Percentiles rank a stretch among this genome's conserved stretches.
Evolutionary conservation across 2,113 vertebrate species (phyloP).

Genomic region (Trogon melanurus): DNA sequence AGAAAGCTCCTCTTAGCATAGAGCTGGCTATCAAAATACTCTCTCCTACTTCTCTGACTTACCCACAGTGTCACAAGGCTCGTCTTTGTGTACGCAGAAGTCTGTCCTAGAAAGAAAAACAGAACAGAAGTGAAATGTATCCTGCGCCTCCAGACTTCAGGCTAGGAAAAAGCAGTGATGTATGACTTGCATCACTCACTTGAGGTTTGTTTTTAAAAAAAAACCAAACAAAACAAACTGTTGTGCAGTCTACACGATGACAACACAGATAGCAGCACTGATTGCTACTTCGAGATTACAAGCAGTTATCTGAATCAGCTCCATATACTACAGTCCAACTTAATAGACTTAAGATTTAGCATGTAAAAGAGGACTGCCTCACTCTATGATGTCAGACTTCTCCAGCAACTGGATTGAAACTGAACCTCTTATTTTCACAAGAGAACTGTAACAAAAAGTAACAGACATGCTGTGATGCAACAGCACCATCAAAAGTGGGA

Average conservation of each 20-base stretch:
- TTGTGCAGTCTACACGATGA: not conserved
- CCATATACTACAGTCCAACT: not conserved
- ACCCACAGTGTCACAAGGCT: constrained; percentile 98
- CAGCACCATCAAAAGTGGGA: not conserved
- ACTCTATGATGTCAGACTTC: not conserved
- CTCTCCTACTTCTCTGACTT: constrained; percentile 70
- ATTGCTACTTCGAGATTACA: not conserved
- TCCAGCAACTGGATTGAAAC: not conserved
- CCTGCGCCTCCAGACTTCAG: not conserved
- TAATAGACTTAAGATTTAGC: not conserved
- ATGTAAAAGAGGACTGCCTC: not conserved
- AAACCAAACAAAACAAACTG: not conserved
- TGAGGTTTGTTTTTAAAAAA: not conserved
- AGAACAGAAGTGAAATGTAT: constrained; percentile 40
- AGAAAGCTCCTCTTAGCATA: not conserved
- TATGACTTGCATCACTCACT: not conserved
- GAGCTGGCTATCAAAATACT: not conserved
- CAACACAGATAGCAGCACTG: not conserved
- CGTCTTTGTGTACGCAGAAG: constrained; percentile 98
- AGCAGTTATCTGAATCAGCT: not conserved
- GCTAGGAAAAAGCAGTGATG: not conserved
- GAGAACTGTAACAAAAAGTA: not conserved
- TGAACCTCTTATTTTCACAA: not conserved
- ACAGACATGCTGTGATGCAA: not conserved
- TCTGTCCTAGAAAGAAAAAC: constrained; percentile 88